phyloP scores from a whole-genome alignment of 2,113 vertebrate species.

The Hemiprocne comata region DNA sequence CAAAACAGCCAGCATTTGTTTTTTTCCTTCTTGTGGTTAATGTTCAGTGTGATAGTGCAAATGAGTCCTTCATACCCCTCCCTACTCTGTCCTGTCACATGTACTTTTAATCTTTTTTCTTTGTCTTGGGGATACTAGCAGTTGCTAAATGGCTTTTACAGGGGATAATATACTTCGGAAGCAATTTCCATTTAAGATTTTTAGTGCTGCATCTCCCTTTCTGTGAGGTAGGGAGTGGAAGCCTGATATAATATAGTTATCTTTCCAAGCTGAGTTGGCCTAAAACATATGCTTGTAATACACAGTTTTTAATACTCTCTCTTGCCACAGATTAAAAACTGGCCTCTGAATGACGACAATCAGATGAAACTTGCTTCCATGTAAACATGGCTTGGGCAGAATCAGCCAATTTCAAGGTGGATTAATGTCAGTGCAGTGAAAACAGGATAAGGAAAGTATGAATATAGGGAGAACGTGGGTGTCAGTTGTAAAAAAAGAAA shows the following conservation, averaged over 20 bases:
- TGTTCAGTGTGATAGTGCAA: conserved; percentile 75
- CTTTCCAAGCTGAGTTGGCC: conserved; percentile 66
- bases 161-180: conserved; percentile 73
- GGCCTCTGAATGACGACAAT: conserved; percentile 62
- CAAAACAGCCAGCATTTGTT: conserved; percentile 71
- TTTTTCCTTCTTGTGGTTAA: conserved; percentile 74
- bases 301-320: conserved; percentile 75
- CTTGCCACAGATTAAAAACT: conserved; percentile 67
- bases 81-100: background rate
- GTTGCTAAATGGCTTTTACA: conserved; percentile 74
- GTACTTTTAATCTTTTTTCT: conserved; percentile 51
- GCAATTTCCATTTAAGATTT: conserved; percentile 70
- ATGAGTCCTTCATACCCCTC: conserved; percentile 13
- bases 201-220: conserved; percentile 59
- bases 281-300: conserved; percentile 67
- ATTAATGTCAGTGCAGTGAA: conserved; percentile 71
- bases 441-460: conserved; percentile 57
- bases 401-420: conserved; percentile 79
- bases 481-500: conserved; percentile 52
- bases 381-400: conserved; percentile 70
- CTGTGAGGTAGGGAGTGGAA: conserved; percentile 56
- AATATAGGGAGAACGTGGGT: conserved; percentile 38
- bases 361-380: conserved; percentile 68
- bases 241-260: conserved; percentile 69
- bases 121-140: conserved; percentile 68